A percentile compares a stretch with the other conserved stretches of the same genome.
These are phyloP conservation scores for Yponomeuta plumbellus DNA, from an alignment of 2,888 invertebrate genomes.

Conservation along the genomic window DNA sequence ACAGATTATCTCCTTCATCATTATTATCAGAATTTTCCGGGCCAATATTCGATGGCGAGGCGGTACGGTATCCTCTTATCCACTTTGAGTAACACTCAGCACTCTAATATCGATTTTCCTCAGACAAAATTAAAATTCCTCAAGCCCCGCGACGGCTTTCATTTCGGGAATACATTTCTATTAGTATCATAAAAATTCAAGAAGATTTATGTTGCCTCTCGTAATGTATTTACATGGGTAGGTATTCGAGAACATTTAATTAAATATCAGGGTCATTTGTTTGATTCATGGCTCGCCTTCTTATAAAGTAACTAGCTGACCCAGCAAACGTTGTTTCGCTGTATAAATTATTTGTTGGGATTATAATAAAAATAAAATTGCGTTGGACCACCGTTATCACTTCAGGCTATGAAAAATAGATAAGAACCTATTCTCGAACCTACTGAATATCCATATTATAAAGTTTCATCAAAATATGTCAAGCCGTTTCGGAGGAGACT, in stretches of 20 bases:
- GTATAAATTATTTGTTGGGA: too few species aligned
- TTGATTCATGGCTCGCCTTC: not conserved
- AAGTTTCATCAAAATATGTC: too few species aligned
- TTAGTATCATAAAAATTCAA: conserved; percentile 2
- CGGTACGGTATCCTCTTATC: conserved; percentile 10
- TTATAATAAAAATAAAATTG: too few species aligned
- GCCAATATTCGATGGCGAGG: conserved; percentile 4
- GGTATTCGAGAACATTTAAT: not conserved
- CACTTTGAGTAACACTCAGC: conserved; percentile 12
- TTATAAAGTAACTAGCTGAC: not conserved
- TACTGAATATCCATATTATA: too few species aligned
- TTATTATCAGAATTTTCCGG: not conserved
- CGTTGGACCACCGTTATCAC: too few species aligned
- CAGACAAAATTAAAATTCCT: conserved; percentile 7
- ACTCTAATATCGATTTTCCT: conserved; percentile 6
- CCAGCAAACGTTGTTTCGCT: too few species aligned
- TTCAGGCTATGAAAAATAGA: too few species aligned
- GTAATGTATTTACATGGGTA: not conserved
- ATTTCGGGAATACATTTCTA: conserved; percentile 1
- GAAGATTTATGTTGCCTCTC: not conserved
- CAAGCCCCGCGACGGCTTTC: conserved; percentile 7
- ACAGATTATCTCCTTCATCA: not conserved
- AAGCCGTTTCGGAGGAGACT: too few species aligned
- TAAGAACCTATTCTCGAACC: too few species aligned
- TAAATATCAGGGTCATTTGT: not conserved